Conservation (phyloP, 2,888 invertebrate species). For the Dendrolimus pini region DNA sequence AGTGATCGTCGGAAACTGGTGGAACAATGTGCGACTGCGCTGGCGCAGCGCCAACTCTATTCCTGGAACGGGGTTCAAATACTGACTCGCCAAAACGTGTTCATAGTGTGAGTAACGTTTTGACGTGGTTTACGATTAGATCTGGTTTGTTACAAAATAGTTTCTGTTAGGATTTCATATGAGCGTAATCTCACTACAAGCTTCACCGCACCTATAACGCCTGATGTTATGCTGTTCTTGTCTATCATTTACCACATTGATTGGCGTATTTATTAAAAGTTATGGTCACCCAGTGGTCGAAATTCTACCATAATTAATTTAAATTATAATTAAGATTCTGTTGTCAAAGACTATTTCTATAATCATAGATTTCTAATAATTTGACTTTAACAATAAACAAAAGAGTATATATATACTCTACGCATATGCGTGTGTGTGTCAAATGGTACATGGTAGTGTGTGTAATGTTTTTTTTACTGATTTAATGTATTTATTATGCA, state of each 20-base stretch:
- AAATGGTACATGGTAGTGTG: no score
- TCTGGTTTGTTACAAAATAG: neutral
- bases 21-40: slow-evolving; percentile 39
- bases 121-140: neutral
- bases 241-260: neutral
- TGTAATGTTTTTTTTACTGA: no score
- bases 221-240: neutral
- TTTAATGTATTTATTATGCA: no score
- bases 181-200: neutral
- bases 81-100: slow-evolving; percentile 60
- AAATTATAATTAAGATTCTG: no score
- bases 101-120: slow-evolving; percentile 49
- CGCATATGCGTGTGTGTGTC: no score
- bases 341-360: no score
- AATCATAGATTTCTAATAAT: no score
- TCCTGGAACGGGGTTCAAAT: slow-evolving; percentile 65
- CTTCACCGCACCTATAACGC: neutral
- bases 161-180: no score
- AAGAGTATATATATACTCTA: no score
- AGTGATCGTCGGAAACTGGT: slow-evolving; percentile 42
- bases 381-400: no score
- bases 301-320: no score
- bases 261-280: neutral
- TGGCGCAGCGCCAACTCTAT: slow-evolving; percentile 51
- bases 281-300: no score